Base-by-base conservation (phyloP, 64 coral and sea anemone species). In the Acropora tenuis region DNA sequence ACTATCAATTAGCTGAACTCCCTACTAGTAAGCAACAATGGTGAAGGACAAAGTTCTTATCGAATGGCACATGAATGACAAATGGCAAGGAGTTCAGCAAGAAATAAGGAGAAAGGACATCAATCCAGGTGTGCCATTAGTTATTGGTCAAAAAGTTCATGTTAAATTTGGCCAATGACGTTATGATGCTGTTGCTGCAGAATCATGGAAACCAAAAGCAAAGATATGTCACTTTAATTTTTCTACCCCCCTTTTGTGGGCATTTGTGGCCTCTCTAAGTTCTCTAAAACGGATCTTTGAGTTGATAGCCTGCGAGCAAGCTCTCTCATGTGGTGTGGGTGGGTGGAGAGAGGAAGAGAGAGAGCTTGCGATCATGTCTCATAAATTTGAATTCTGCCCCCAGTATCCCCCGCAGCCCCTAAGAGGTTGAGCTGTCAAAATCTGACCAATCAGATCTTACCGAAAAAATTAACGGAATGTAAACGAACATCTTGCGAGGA, bases 71-170 rank as follows among this genome's bases (percentile, higher is more conserved):
- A 69, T 15, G 12, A 69, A 15, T 4, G 66, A 69, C 66, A 69
- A 12, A 69, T 69, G 66, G 66, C n/a, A 20, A 15, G 66, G 66
- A 69, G 66, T 69, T 69, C 4, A 69, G 66, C 66, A 69, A 69
- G n/a, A 20, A 69, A 69, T 69, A 69, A 69, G n/a, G 66, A 69
- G 66, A 69, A 69, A 69, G 66, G 12, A 15, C 66, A 69, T 69
- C 66, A 20, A 69, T 69, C 66, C 66, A 69, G 66, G 16, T 15
- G 66, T 6, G n/a, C 66, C 66, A 69, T 20, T 69, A 17, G 66
- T 3, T 15, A 20, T 69, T 69, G 66, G 66, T 20, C 66, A 69
- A 69, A 69, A 69, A 20, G n/a, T 69, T 2, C 12, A 15, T 17
- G 66, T 69, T 17, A 69, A 69, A 69, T 69, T 69, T 69, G 66